Conservation (phyloP, 1,140 invertebrate genomes). For the Plodia interpunctella region DNA sequence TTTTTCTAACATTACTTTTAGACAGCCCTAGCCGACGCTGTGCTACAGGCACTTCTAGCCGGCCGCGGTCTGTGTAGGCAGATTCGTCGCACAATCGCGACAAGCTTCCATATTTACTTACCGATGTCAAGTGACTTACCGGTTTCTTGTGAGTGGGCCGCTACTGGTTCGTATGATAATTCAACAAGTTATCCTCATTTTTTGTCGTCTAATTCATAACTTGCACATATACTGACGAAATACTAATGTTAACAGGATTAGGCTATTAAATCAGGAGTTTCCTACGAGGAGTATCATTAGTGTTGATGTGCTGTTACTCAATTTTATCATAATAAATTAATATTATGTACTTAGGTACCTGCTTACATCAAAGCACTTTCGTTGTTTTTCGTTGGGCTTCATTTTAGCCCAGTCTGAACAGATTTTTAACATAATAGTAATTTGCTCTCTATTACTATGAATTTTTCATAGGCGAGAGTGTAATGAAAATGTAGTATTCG, state of each 20-base stretch:
- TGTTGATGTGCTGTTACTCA: background rate
- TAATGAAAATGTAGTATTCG: too few relatives aligned
- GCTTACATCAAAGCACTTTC: background rate
- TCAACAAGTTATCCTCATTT: conserved; percentile 40
- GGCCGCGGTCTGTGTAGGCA: conserved; percentile 51
- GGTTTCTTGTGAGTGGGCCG: conserved; percentile 67
- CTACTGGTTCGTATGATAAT: conserved; percentile 62
- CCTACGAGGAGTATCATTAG: conserved; percentile 1
- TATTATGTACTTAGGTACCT: background rate
- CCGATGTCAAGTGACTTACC: conserved; percentile 65
- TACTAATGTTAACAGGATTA: conserved; percentile 1
- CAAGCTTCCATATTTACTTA: conserved; percentile 74
- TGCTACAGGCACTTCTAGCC: background rate
- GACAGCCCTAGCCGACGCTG: too few relatives aligned
- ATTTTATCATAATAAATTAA: background rate
- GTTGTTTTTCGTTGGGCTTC: too few relatives aligned
- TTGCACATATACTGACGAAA: conserved; percentile 11
- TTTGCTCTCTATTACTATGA: too few relatives aligned
- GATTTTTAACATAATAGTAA: too few relatives aligned
- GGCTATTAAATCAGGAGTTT: conserved; percentile 4
- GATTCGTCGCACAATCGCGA: conserved; percentile 64
- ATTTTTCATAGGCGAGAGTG: too few relatives aligned
- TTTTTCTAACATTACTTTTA: too few relatives aligned
- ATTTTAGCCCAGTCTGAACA: too few relatives aligned
- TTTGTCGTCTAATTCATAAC: conserved; percentile 13